phyloP scores from a whole-genome alignment of 2,888 invertebrate genomes.

The Empis livida region DNA sequence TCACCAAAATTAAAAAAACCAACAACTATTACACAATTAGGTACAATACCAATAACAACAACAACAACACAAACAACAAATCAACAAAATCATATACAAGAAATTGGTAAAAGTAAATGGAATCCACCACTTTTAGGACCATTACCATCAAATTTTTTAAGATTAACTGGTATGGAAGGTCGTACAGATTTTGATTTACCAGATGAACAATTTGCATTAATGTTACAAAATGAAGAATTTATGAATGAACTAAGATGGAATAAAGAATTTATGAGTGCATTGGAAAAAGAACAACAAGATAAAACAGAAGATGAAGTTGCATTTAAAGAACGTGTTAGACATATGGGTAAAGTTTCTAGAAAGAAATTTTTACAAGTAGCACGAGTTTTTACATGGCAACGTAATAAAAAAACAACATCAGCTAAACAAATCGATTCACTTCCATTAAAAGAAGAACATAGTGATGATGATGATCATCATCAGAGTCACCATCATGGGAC shows the following conservation, averaged over 20 bases:
- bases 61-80: constrained; percentile 2
- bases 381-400: constrained; percentile 58
- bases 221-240: constrained; percentile 83
- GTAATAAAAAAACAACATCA: constrained; percentile 38
- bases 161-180: constrained; percentile 27
- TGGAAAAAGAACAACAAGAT: constrained; percentile 58
- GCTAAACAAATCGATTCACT: constrained; percentile 42
- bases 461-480: constrained; percentile 45
- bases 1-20: constrained; percentile 30
- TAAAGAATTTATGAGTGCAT: constrained; percentile 72
- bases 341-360: constrained; percentile 73
- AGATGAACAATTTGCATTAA: constrained; percentile 74
- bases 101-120: constrained; percentile 44
- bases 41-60: constrained; percentile 19
- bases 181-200: constrained; percentile 50
- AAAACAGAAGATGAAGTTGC: constrained; percentile 47
- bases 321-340: constrained; percentile 63
- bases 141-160: constrained; percentile 65
- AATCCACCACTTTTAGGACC: constrained; percentile 66
- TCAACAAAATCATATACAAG: constrained; percentile 20
- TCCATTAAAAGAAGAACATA: constrained; percentile 47
- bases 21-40: background rate
- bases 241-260: constrained; percentile 75
- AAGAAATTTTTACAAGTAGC: constrained; percentile 72
- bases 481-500: constrained; percentile 24